Conservation (phyloP, 2,113 vertebrate genomes). For the Hucho hucho region DNA sequence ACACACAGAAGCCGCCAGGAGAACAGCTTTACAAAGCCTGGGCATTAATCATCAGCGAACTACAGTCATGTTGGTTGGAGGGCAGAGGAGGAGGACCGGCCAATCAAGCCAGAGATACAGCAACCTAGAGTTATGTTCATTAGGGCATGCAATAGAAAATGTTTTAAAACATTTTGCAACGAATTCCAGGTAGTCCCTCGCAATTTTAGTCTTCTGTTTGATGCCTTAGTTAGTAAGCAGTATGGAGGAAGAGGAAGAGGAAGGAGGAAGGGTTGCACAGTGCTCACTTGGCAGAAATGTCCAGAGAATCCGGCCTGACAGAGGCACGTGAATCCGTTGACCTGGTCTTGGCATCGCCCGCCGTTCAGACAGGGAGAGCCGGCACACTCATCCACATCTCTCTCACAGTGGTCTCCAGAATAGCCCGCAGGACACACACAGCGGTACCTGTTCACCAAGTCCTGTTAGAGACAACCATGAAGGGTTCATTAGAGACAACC, state of each 20-base stretch:
- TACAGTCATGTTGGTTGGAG: slow-evolving; percentile 54
- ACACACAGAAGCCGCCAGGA: slow-evolving; percentile 51
- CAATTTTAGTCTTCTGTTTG: too few relatives aligned
- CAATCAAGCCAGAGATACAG: background rate
- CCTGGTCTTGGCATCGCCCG: slow-evolving; percentile 92
- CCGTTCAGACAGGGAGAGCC: slow-evolving; percentile 93
- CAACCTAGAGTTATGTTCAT: too few relatives aligned
- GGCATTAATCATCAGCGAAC: slow-evolving; percentile 48
- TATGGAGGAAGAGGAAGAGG: too few relatives aligned
- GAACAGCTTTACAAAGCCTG: slow-evolving; percentile 66
- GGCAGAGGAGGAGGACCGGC: slow-evolving; percentile 23
- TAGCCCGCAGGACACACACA: slow-evolving; percentile 90
- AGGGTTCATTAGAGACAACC: too few relatives aligned
- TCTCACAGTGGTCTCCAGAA: slow-evolving; percentile 89
- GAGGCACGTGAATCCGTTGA: slow-evolving; percentile 94
- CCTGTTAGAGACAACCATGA: slow-evolving; percentile 65
- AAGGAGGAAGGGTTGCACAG: too few relatives aligned
- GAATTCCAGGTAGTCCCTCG: too few relatives aligned
- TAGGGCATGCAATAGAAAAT: too few relatives aligned
- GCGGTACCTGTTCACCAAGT: slow-evolving; percentile 92
- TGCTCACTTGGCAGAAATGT: slow-evolving; percentile 95
- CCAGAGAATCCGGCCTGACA: slow-evolving; percentile 95
- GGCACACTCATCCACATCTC: slow-evolving; percentile 89
- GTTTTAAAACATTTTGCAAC: background rate
- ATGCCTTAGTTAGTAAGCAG: too few relatives aligned